Percentiles rank a stretch among this genome's conserved stretches.
Evolutionary conservation across 2,888 invertebrate species (phyloP).

Genomic region (Tenthredo livida): DNA sequence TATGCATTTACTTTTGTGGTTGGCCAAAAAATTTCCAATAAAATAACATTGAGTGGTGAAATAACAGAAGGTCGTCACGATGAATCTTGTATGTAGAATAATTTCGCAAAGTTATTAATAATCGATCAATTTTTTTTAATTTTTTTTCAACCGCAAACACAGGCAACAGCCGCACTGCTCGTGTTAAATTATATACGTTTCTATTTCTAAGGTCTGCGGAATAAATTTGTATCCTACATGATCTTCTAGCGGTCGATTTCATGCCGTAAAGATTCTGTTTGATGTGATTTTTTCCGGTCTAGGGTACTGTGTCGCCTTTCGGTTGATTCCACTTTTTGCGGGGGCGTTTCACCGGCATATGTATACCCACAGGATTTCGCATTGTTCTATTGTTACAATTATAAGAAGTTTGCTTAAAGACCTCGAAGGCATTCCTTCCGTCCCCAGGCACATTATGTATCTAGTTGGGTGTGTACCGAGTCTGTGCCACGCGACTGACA

Average conservation of each 20-base stretch:
- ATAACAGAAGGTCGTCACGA: neutral
- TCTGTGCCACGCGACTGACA: constrained; percentile 18
- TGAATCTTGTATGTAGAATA: neutral
- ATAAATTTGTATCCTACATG: neutral
- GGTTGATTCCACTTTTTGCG: neutral
- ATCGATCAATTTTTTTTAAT: neutral
- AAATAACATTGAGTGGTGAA: too few relatives aligned
- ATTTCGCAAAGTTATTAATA: neutral
- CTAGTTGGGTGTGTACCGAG: constrained; percentile 9
- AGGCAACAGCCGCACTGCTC: neutral
- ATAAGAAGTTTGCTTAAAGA: neutral
- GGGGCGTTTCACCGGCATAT: neutral
- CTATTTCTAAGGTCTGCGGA: neutral
- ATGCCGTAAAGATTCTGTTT: neutral
- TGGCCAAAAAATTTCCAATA: too few relatives aligned
- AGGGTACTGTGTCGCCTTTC: too few relatives aligned
- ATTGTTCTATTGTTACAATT: neutral
- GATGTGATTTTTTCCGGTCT: neutral
- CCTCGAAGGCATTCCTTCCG: constrained; percentile 34
- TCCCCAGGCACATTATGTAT: neutral
- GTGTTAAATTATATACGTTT: neutral
- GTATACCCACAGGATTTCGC: neutral
- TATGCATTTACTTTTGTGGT: too few relatives aligned
- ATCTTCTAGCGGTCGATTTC: neutral
- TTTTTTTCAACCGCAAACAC: neutral